Conservation (phyloP, 92 coral and sea anemone genomes). For the Phenganax marumi region DNA sequence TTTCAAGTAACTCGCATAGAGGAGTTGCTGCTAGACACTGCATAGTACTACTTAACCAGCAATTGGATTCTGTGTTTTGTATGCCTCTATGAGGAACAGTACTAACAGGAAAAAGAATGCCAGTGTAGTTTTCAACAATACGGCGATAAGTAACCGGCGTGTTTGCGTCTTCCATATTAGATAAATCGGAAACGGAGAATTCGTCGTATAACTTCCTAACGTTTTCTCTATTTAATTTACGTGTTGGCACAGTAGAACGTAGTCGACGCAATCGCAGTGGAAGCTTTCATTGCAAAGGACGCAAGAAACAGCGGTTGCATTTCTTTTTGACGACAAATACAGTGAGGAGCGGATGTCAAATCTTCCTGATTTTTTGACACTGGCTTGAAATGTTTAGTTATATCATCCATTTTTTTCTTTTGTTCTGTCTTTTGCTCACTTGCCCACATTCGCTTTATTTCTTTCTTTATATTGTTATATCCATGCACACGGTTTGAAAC, state of each 20-base stretch:
- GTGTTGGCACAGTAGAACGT: neutral
- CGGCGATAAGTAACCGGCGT: neutral
- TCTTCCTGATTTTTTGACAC: neutral
- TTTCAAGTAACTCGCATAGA: neutral
- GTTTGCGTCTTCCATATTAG: neutral
- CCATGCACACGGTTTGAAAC: neutral
- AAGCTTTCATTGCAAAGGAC: neutral
- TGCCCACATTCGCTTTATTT: neutral
- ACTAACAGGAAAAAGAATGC: neutral
- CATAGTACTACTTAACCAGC: slow-evolving; percentile 27
- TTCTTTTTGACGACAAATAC: slow-evolving; percentile 9
- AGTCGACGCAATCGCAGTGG: neutral
- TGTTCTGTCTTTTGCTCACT: neutral
- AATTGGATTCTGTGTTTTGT: slow-evolving; percentile 3
- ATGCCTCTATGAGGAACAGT: slow-evolving; percentile 16
- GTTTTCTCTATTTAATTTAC: neutral
- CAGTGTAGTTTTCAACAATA: neutral
- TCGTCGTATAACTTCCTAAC: neutral
- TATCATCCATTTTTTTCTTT: neutral
- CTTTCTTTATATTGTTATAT: neutral
- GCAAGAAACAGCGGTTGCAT: neutral
- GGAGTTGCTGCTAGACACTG: slow-evolving; percentile 26
- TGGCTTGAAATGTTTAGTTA: neutral
- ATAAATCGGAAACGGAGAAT: neutral
- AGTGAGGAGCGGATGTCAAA: neutral